A percentile compares a stretch with the other conserved stretches of the same genome.
phyloP scores from a whole-genome alignment of 2,888 invertebrate species.

The Noctua fimbriata region DNA sequence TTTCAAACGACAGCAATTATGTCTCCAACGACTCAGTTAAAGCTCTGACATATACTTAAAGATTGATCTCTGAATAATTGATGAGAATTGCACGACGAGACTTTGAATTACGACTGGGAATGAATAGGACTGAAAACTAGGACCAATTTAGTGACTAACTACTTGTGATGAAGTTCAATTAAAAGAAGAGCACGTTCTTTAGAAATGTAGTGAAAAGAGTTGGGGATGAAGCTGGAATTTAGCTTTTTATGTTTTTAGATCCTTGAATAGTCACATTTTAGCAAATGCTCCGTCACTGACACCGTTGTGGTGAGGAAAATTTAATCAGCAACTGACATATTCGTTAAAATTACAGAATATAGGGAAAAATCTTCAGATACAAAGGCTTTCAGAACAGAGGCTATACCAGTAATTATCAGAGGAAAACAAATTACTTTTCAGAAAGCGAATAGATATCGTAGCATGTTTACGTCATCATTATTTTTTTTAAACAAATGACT shows the following conservation, averaged over 20 bases:
- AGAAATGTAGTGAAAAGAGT: slow-evolving; percentile 4
- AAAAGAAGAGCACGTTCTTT: slow-evolving; percentile 26
- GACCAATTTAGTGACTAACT: slow-evolving; percentile 38
- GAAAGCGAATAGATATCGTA: no score
- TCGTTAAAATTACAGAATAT: not conserved
- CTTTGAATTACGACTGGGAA: slow-evolving; percentile 62
- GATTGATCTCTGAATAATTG: slow-evolving; percentile 78
- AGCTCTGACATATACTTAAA: slow-evolving; percentile 74
- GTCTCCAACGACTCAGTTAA: slow-evolving; percentile 75
- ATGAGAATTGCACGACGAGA: slow-evolving; percentile 62
- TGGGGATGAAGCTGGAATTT: not conserved
- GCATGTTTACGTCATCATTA: not conserved
- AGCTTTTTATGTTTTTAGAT: not conserved
- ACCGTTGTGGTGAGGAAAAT: not conserved
- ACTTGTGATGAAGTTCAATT: slow-evolving; percentile 38
- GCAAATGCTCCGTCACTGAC: not conserved
- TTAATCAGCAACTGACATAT: not conserved
- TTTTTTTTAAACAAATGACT: not conserved
- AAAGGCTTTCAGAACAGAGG: not conserved
- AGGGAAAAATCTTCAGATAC: not conserved
- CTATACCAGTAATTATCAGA: not conserved
- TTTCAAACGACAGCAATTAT: slow-evolving; percentile 61
- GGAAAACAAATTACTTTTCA: not conserved
- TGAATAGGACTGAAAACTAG: slow-evolving; percentile 55
- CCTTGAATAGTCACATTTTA: not conserved